Percentiles rank a stretch among this genome's conserved stretches.
These are phyloP conservation scores for Callinectes sapidus DNA, from an alignment of 2,888 invertebrate genomes.

Conservation along the genomic window DNA sequence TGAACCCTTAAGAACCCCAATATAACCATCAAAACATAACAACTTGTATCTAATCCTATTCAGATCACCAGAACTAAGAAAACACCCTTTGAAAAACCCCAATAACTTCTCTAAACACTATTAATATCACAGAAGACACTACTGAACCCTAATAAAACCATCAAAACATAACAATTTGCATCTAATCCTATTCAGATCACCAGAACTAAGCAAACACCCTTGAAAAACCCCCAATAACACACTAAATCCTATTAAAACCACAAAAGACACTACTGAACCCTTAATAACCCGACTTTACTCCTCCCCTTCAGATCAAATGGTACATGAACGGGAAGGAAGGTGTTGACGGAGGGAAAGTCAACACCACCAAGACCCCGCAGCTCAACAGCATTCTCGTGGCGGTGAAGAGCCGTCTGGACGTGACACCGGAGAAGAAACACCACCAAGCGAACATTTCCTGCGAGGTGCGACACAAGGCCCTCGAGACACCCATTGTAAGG, in stretches of 20 bases:
- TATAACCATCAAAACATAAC: too few species aligned
- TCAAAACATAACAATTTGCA: too few species aligned
- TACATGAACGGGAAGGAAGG: slow-evolving; percentile 63
- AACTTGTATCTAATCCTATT: too few species aligned
- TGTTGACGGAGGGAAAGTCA: slow-evolving; percentile 42
- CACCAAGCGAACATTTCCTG: slow-evolving; percentile 69
- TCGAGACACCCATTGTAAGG: slow-evolving; percentile 65
- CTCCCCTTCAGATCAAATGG: slow-evolving; percentile 67
- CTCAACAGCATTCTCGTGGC: slow-evolving; percentile 63
- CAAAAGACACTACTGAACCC: too few species aligned
- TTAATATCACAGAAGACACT: too few species aligned
- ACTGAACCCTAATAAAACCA: too few species aligned
- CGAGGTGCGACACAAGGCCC: slow-evolving; percentile 62
- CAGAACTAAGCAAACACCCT: background rate
- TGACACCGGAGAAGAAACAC: slow-evolving; percentile 63
- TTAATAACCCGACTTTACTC: background rate
- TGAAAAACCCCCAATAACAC: background rate
- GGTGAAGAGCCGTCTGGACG: slow-evolving; percentile 66
- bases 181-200: too few species aligned
- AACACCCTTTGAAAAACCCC: background rate
- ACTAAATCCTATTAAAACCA: background rate
- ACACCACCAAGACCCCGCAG: slow-evolving; percentile 53
- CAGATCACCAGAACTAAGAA: too few species aligned
- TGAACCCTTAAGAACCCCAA: too few species aligned
- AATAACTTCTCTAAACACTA: background rate